Percentiles rank a stretch among this genome's conserved stretches.
Conservation (phyloP, 2,113 vertebrate genomes). For the Seriola quinqueradiata region DNA sequence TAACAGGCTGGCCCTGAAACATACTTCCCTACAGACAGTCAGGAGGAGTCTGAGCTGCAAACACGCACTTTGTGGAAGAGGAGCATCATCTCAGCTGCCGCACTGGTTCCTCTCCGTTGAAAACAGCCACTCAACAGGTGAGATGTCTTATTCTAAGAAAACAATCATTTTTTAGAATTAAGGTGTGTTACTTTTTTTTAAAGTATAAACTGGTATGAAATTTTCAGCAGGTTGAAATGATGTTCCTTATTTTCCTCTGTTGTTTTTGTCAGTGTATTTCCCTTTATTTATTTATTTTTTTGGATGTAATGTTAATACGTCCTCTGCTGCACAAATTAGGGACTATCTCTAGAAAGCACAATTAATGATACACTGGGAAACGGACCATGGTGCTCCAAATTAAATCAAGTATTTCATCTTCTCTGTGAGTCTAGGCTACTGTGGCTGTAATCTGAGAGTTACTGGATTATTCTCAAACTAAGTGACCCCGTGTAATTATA, state of each 20-base stretch:
- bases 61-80: slow-evolving; percentile 12
- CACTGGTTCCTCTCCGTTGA: background rate
- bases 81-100: background rate
- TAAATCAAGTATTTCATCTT: background rate
- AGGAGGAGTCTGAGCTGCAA: slow-evolving; percentile 6
- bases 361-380: too few species aligned
- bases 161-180: background rate
- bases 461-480: slow-evolving; percentile 68
- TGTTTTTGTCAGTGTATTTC: background rate
- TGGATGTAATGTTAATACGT: background rate
- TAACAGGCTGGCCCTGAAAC: slow-evolving; percentile 38
- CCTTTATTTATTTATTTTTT: background rate
- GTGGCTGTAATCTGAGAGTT: slow-evolving; percentile 46
- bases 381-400: background rate
- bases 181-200: background rate
- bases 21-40: slow-evolving; percentile 37
- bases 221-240: background rate
- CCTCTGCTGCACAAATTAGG: background rate
- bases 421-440: slow-evolving; percentile 2
- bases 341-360: background rate
- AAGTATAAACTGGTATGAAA: background rate
- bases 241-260: background rate
- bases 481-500: slow-evolving; percentile 64
- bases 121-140: slow-evolving; percentile 44
- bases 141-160: background rate